phyloP scores from a whole-genome alignment of 1,140 invertebrate species.

The Idris sp. region DNA sequence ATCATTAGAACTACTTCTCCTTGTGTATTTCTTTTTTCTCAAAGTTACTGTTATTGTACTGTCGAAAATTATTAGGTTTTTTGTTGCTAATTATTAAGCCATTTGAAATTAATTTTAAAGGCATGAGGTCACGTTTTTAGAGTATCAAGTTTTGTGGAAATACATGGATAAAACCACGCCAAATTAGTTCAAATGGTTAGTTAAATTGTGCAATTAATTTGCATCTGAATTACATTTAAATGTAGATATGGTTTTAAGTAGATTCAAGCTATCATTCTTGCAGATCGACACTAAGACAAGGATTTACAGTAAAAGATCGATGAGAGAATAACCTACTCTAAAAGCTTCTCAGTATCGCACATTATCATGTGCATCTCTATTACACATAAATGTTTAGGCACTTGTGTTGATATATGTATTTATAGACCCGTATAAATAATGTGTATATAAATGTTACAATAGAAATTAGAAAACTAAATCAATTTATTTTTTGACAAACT shows the following conservation, averaged over 20 bases:
- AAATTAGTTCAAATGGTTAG: conserved; percentile 24
- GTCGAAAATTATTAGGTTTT: not conserved
- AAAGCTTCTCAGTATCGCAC: conserved; percentile 25
- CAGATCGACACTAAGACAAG: conserved; percentile 12
- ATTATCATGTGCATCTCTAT: conserved; percentile 34
- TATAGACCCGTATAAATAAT: too few relatives aligned
- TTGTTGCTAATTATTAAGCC: conserved; percentile 1
- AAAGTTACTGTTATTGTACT: conserved; percentile 21
- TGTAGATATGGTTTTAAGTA: conserved; percentile 33
- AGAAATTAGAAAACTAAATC: conserved; percentile 18
- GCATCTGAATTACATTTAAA: conserved; percentile 42
- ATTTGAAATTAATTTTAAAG: conserved; percentile 10
- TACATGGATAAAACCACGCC: not conserved
- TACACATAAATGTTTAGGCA: conserved; percentile 18
- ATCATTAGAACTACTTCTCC: conserved; percentile 38
- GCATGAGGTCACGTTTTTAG: not conserved
- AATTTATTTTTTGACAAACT: too few relatives aligned
- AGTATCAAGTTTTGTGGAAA: not conserved
- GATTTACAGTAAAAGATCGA: conserved; percentile 36
- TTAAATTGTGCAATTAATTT: conserved; percentile 34
- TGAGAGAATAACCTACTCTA: conserved; percentile 27
- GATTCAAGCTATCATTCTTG: conserved; percentile 22
- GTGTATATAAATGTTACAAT: too few relatives aligned
- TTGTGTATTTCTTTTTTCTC: too few relatives aligned
- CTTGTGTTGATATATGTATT: conserved; percentile 24